A percentile compares a stretch with the other conserved stretches of the same genome.
phyloP scores from a whole-genome alignment of 2,888 invertebrate genomes.

The Epirrhoe alternata region DNA sequence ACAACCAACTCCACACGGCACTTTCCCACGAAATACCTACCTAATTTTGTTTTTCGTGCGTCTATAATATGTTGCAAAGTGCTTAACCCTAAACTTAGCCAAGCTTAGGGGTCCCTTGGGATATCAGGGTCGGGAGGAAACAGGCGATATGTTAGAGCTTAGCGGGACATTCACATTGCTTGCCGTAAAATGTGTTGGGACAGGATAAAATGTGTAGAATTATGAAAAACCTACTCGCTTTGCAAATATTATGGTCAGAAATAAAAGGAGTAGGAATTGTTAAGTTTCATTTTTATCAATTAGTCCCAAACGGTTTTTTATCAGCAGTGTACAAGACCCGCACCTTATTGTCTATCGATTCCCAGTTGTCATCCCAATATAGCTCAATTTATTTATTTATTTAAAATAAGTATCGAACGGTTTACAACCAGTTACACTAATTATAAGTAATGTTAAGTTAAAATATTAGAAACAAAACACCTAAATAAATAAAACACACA shows the following conservation, averaged over 20 bases:
- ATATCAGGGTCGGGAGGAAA: slow-evolving; percentile 42
- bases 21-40: neutral
- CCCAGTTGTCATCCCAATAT: no score
- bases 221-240: neutral
- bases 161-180: slow-evolving; percentile 29
- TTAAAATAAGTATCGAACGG: no score
- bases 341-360: no score
- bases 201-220: neutral
- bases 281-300: no score
- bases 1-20: neutral
- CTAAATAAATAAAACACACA: no score
- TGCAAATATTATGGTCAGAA: neutral
- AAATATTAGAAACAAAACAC: no score
- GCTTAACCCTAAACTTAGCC: slow-evolving; percentile 47
- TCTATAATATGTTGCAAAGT: slow-evolving; percentile 20
- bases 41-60: slow-evolving; percentile 5
- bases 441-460: no score
- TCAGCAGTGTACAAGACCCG: no score
- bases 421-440: no score
- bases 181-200: neutral
- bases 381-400: no score
- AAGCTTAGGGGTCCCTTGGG: slow-evolving; percentile 43
- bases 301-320: no score
- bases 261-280: no score
- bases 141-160: slow-evolving; percentile 32